Evolutionary conservation across 2,797 vertebrate genomes (phyloP), one percentile per base, ranked within the genome.

Genomic region (Gambelia wislizenii): DNA sequence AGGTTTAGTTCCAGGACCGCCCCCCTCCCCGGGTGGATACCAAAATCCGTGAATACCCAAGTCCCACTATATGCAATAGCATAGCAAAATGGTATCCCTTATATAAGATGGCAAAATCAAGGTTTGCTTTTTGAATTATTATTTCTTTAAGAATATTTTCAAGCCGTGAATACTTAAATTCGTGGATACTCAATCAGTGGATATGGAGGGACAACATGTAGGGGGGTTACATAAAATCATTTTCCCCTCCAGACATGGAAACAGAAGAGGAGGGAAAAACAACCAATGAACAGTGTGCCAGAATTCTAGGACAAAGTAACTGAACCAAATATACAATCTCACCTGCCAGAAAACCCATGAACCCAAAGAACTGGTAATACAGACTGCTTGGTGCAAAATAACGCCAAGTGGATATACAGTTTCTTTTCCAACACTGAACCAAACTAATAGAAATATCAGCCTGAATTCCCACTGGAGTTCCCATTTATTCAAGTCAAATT

Each of bases 201-300:
- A n/a, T n/a, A n/a, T n/a, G n/a, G n/a, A n/a, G n/a, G n/a, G n/a
- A n/a, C n/a, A n/a, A n/a, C n/a, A n/a, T n/a, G n/a, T n/a, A n/a
- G n/a, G n/a, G n/a, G n/a, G n/a, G n/a, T n/a, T n/a, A n/a, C n/a
- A n/a, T n/a, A n/a, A n/a, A n/a, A n/a, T n/a, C n/a, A n/a, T n/a
- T n/a, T n/a, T n/a, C n/a, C n/a, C n/a, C n/a, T 79, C 44, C 59
- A 72, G 44, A 59, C 44, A 87, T 74, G 52, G 36, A 74, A 81
- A 39, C 33, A 72, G 12, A 69, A n/a, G 67, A n/a, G 20, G 20
- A 6, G 8, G 13, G 30, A 72, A n/a, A 47, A 30, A 80, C 33
- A 44, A 30, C 25, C 72, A 13, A 54, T 67, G 69, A 70, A 61
- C 14, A 49, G 14, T 30, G 42, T 33, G 14, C 42, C 61, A 69